A percentile compares a stretch with the other conserved stretches of the same genome.
phyloP scores from a whole-genome alignment of 2,888 invertebrate genomes.

The Chloroclystis v-ata region DNA sequence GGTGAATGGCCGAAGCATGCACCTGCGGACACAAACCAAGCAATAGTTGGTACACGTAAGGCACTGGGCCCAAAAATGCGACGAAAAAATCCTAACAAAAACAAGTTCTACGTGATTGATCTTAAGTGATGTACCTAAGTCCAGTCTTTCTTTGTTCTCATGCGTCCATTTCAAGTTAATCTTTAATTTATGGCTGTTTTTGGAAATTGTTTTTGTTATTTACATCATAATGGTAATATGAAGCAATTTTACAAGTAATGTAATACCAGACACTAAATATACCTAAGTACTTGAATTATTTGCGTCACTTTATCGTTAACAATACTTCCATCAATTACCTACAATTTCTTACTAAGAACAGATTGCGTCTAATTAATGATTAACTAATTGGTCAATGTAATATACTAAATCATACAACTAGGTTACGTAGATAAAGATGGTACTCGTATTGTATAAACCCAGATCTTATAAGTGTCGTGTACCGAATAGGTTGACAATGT shows the following conservation, averaged over 20 bases:
- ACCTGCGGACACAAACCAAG: constrained; percentile 54
- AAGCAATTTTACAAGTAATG: no score
- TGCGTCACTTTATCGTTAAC: no score
- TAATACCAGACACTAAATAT: no score
- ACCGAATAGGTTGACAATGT: constrained; percentile 14
- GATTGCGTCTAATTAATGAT: no score
- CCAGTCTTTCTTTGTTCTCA: constrained; percentile 9
- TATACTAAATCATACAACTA: no score
- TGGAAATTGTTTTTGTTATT: background rate
- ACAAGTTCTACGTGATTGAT: constrained; percentile 42
- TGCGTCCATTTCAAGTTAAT: background rate
- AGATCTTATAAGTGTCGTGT: constrained; percentile 4
- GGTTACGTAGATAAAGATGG: constrained; percentile 8
- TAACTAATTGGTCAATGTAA: no score
- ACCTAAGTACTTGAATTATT: no score
- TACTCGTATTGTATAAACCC: constrained; percentile 11
- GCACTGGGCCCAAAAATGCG: constrained; percentile 56
- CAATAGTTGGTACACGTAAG: constrained; percentile 34
- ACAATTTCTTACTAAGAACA: no score
- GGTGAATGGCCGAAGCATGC: constrained; percentile 63
- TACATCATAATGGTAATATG: no score
- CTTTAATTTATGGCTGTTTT: background rate
- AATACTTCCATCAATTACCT: no score
- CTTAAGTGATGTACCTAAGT: constrained; percentile 16
- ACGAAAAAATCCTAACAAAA: constrained; percentile 50